phyloP scores from a whole-genome alignment of 2,113 vertebrate genomes.

The Otis tarda region DNA sequence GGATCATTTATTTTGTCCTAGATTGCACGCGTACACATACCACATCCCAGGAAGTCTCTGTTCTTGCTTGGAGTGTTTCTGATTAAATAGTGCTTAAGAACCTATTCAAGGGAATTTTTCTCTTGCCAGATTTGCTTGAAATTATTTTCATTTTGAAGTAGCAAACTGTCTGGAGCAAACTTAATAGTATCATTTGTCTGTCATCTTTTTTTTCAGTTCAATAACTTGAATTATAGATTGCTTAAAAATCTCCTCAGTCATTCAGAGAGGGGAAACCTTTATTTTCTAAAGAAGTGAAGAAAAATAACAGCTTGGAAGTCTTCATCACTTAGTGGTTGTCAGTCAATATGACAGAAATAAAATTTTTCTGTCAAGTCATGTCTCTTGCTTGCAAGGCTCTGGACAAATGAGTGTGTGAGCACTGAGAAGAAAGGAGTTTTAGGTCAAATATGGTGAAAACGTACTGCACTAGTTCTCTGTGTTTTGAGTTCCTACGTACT shows the following conservation, averaged over 20 bases:
- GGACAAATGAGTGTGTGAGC: neutral
- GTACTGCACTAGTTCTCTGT: neutral
- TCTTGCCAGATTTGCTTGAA: neutral
- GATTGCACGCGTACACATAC: neutral
- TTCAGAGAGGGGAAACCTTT: neutral
- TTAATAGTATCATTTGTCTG: neutral
- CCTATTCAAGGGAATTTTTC: neutral
- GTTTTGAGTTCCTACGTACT: neutral
- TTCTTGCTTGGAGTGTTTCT: neutral
- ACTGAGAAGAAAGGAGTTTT: neutral
- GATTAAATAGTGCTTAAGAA: neutral
- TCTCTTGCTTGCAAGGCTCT: neutral
- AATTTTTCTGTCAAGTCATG: neutral
- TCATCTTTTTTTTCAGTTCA: neutral
- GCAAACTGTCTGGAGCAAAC: neutral
- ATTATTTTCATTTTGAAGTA: slow-evolving; percentile 10
- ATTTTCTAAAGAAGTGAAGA: neutral
- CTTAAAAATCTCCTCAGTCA: neutral
- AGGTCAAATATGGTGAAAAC: neutral
- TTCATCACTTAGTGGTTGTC: neutral
- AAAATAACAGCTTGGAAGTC: slow-evolving; percentile 2
- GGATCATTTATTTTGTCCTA: neutral
- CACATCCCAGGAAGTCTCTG: neutral
- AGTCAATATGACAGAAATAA: slow-evolving; percentile 14
- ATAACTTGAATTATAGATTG: neutral